Percentiles rank a stretch among this genome's conserved stretches.
phyloP scores from a whole-genome alignment of 2,797 vertebrate genomes.

The Eptatretus atami region DNA sequence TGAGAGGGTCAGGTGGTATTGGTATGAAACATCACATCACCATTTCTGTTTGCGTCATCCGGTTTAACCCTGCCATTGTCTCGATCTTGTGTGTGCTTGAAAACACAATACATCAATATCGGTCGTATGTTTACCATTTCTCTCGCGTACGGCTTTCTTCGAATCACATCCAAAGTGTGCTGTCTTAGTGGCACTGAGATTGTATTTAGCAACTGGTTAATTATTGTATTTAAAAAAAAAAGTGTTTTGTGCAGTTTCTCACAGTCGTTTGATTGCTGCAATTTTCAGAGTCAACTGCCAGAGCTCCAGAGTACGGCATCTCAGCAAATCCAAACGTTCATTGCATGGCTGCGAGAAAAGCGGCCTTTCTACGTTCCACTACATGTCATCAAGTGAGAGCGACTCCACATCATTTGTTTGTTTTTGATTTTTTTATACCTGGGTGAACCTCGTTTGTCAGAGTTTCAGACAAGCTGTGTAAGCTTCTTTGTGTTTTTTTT shows the following conservation, averaged over 20 bases:
- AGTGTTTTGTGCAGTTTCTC: constrained; percentile 7
- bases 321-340: constrained; percentile 32
- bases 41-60: no score
- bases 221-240: constrained; percentile 8
- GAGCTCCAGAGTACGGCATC: constrained; percentile 71
- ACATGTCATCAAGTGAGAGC: constrained; percentile 56
- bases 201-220: background rate
- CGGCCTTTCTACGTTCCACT: constrained; percentile 54
- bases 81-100: no score
- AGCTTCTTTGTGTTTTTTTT: no score
- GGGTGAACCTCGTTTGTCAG: no score
- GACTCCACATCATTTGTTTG: background rate
- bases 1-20: no score
- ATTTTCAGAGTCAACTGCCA: constrained; percentile 36
- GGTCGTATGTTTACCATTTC: no score
- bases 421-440: background rate
- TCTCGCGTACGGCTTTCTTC: no score
- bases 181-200: background rate
- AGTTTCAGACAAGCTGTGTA: no score
- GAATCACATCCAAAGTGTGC: background rate
- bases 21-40: no score
- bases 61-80: no score
- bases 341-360: constrained; percentile 64
- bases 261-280: constrained; percentile 8
- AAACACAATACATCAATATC: no score